These are phyloP conservation scores for Noctilio leporinus DNA, from an alignment of 2,113 vertebrate species.

Conservation along the genomic window DNA sequence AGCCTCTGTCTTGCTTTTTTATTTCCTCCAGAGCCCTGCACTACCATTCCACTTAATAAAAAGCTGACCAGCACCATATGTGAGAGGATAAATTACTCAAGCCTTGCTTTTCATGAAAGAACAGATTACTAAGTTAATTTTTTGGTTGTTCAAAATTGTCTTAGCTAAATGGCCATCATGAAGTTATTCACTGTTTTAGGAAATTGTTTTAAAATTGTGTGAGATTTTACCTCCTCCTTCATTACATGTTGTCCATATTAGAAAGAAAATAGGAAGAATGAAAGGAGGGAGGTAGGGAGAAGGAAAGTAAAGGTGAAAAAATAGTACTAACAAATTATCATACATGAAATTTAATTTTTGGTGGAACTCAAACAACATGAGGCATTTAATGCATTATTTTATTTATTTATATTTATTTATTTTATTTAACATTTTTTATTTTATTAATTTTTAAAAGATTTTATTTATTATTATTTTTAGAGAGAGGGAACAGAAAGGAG, in stretches of 20 bases:
- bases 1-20: background rate
- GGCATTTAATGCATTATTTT: background rate
- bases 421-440: no score
- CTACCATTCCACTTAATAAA: background rate
- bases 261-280: background rate
- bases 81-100: background rate
- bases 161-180: background rate
- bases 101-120: background rate
- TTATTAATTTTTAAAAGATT: no score
- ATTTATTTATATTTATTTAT: no score
- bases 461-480: no score
- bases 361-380: background rate
- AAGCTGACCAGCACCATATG: background rate
- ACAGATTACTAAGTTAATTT: background rate
- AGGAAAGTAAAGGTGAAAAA: background rate
- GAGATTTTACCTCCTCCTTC: background rate
- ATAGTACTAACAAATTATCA: background rate
- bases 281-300: rapidly evolving
- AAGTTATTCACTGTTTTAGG: background rate
- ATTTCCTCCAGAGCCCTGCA: background rate
- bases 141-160: constrained; percentile 7
- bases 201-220: background rate
- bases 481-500: no score
- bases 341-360: background rate
- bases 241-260: background rate